A percentile compares a stretch with the other conserved stretches of the same genome.
Evolutionary conservation across 1,140 invertebrate genomes (phyloP).

Genomic region (Choristoneura fumiferana): DNA sequence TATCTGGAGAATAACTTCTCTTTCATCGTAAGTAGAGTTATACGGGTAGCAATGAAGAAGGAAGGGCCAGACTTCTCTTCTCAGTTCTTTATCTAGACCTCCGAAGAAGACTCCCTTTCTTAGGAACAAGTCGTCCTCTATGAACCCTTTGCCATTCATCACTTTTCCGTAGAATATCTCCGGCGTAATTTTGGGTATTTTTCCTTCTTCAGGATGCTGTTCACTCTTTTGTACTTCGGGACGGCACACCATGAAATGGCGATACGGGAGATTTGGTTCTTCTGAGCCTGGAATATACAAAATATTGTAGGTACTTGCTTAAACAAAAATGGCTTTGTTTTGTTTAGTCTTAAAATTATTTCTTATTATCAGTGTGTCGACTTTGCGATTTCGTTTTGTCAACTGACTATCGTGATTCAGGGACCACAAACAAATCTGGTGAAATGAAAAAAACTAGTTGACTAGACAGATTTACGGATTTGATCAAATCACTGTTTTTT

Average conservation of each 20-base stretch:
- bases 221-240: constrained; percentile 93
- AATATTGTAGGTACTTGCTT: too few relatives aligned
- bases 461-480: too few relatives aligned
- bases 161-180: constrained; percentile 89
- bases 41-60: constrained; percentile 95
- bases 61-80: constrained; percentile 96
- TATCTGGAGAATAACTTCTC: constrained; percentile 91
- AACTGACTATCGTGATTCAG: too few relatives aligned
- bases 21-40: constrained; percentile 92
- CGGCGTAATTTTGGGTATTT: constrained; percentile 87
- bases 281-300: constrained; percentile 77
- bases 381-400: too few relatives aligned
- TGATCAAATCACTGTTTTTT: too few relatives aligned
- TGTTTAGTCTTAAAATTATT: too few relatives aligned
- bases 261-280: constrained; percentile 82
- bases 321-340: too few relatives aligned
- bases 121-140: constrained; percentile 93
- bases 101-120: constrained; percentile 96
- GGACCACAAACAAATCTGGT: too few relatives aligned
- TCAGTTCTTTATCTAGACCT: constrained; percentile 89
- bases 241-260: constrained; percentile 90
- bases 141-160: constrained; percentile 89
- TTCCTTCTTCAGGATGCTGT: constrained; percentile 95
- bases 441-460: too few relatives aligned
- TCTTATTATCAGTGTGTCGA: too few relatives aligned